A percentile compares a stretch with the other conserved stretches of the same genome.
phyloP scores from a whole-genome alignment of 2,113 vertebrate species.

The Mastomys natalensis region DNA sequence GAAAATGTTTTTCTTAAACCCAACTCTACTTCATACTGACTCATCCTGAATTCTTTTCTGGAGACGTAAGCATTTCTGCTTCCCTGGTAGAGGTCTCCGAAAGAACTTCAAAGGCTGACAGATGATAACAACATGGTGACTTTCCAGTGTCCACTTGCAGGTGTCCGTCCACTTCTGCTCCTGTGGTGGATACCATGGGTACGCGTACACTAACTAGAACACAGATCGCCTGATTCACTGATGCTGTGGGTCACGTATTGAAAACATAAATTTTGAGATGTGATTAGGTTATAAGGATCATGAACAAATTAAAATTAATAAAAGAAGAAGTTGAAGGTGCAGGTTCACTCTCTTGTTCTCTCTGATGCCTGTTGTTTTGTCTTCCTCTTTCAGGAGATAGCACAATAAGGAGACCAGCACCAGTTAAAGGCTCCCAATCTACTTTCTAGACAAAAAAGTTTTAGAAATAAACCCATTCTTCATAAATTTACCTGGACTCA shows the following conservation, averaged over 20 bases:
- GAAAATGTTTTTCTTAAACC: not conserved
- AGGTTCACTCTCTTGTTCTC: not conserved
- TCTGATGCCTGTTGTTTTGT: not conserved
- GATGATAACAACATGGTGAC: not conserved
- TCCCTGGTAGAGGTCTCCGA: not conserved
- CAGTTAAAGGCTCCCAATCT: not conserved
- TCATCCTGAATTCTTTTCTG: not conserved
- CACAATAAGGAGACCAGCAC: not conserved
- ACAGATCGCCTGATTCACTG: not conserved
- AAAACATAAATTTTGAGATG: not conserved
- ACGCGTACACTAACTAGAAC: not conserved
- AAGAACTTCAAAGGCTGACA: not conserved
- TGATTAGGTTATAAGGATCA: not conserved
- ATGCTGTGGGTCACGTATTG: not conserved
- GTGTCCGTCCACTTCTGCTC: not conserved
- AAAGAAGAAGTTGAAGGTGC: not conserved
- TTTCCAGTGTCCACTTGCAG: not conserved
- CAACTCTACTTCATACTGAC: not conserved
- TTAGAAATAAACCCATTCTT: not conserved
- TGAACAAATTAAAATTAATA: not conserved
- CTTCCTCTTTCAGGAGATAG: not conserved
- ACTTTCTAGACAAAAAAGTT: no score
- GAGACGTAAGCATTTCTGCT: not conserved
- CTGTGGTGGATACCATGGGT: not conserved
- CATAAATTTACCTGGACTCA: not conserved